Conservation (phyloP, 2,888 invertebrate species). For the Microplitis deprimator region DNA sequence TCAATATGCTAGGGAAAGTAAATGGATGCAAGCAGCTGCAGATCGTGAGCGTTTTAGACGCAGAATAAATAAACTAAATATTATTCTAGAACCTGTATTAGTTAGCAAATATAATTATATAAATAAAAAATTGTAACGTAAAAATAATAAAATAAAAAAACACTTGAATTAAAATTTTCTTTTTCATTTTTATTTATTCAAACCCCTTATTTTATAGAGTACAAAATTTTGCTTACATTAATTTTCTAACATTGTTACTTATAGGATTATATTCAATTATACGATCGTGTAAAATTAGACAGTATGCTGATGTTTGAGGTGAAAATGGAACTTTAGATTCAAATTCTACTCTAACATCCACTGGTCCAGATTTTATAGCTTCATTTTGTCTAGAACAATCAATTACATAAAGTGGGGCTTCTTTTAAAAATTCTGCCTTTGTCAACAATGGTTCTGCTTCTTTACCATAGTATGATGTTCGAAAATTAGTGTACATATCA, state of each 20-base stretch:
- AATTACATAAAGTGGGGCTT: constrained; percentile 4
- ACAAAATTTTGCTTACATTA: not conserved
- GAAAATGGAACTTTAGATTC: not conserved
- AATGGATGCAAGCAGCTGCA: no score
- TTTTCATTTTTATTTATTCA: not conserved
- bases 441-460: constrained; percentile 2
- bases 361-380: constrained; percentile 8
- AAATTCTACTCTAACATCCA: constrained; percentile 9
- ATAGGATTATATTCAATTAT: not conserved
- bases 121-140: no score
- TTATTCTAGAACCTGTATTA: no score
- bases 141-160: no score
- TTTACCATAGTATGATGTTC: constrained; percentile 7
- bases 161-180: not conserved
- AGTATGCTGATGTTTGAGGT: not conserved
- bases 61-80: no score
- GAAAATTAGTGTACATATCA: not conserved
- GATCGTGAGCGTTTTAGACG: no score
- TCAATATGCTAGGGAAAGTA: no score
- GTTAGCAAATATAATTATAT: no score
- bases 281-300: constrained; percentile 8
- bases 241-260: not conserved
- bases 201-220: no score
- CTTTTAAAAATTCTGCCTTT: not conserved
- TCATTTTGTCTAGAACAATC: constrained; percentile 19